Percentiles rank a stretch among this genome's conserved stretches.
Evolutionary conservation across 2,888 invertebrate genomes (phyloP).

Genomic region (Andricus curvator): DNA sequence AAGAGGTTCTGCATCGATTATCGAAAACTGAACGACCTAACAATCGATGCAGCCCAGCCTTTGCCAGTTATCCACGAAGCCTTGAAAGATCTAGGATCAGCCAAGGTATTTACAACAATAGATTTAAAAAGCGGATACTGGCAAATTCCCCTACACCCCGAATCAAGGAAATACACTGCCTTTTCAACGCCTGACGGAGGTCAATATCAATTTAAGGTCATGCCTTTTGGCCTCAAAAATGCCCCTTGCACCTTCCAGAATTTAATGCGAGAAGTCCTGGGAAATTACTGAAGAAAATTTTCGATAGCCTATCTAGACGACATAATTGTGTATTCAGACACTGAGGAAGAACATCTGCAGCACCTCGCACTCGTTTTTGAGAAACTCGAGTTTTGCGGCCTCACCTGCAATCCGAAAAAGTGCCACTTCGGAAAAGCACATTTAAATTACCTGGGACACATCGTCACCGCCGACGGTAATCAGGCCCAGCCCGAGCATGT

Average conservation of each 20-base stretch:
- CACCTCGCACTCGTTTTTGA: background rate
- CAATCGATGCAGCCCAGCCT: no score
- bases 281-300: conserved; percentile 47
- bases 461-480: background rate
- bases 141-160: no score
- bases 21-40: no score
- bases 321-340: background rate
- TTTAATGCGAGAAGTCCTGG: conserved; percentile 54
- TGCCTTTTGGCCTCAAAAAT: conserved; percentile 52
- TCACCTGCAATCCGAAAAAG: conserved; percentile 12
- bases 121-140: no score
- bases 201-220: conserved; percentile 63
- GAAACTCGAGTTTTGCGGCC: conserved; percentile 2
- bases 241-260: conserved; percentile 20
- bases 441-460: background rate
- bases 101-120: no score
- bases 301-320: conserved; percentile 41
- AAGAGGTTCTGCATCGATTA: no score
- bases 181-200: conserved; percentile 48
- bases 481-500: background rate
- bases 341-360: background rate
- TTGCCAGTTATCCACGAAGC: no score
- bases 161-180: background rate
- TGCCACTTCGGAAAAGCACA: conserved; percentile 4
- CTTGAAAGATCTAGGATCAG: no score